Base-by-base conservation (phyloP, 2,888 invertebrate species). In the Heliconius charithonia region DNA sequence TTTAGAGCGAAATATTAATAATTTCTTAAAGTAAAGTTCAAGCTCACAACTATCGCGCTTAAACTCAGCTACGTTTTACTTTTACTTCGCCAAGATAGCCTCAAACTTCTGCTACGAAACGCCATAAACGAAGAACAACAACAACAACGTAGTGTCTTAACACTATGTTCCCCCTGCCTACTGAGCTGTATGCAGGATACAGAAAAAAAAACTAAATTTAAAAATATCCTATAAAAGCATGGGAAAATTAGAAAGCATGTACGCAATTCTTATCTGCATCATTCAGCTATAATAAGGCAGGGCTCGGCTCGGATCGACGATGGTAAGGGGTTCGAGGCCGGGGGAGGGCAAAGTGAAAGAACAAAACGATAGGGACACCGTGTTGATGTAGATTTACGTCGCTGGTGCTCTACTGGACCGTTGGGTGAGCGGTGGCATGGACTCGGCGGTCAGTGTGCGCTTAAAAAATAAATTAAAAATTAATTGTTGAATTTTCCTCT, bases 311-410 rank as follows among this genome's bases (percentile, higher is more conserved):
- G 63, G 27, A 63, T 63, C 63, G 27, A 27, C 78, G 76, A 75
- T 81, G 79, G 80, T 79, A 74, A 79, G 62, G 71, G 75, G 80
- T 80, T 76, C n/a, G 76, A 45, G 73, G 76, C 71, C 65, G 77
- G 81, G 79, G 75, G 75, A 82, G 82, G 78, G 79, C 51, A 88
- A 88, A 88, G 90, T 90, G 90, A 90, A 92, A 88, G 90, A 92
- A 87, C 90, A 93, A 93, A 92, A 93, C 90, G 89, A 92, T 88
- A 86, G 88, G 88, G 91, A 91, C 92, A 91, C 86, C 88, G 89
- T 89, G 92, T 91, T 92, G 93, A 93, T 93, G 92, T 90, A 92
- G 93, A 93, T 93, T 93, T 93, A 93, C 92, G 91, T 87, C 89
- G 88, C 88, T 87, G 87, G 94, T 94, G 94, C 94, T 92, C 93